Conservation (phyloP, 1,140 invertebrate genomes). For the Geopemphigus sp. region DNA sequence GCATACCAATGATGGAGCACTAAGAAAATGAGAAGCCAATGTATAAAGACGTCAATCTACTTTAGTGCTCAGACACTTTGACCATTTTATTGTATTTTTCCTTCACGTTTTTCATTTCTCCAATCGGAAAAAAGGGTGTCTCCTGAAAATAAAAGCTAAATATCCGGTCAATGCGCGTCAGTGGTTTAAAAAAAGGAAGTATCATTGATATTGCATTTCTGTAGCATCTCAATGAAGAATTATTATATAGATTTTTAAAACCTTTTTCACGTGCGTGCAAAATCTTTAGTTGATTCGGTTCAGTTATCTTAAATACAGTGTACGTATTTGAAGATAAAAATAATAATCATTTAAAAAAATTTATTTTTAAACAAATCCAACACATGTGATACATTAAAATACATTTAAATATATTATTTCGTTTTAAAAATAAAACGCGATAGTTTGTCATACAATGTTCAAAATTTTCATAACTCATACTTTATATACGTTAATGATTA, state of each 20-base stretch:
- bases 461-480: too few relatives aligned
- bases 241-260: constrained; percentile 27
- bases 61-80: constrained; percentile 16
- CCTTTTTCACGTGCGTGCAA: not conserved
- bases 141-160: constrained; percentile 34
- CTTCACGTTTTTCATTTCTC: constrained; percentile 12
- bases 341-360: not conserved
- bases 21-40: not conserved
- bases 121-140: constrained; percentile 1
- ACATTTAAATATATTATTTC: not conserved
- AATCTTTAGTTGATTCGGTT: constrained; percentile 3
- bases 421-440: too few relatives aligned
- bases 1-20: not conserved
- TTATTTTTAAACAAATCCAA: too few relatives aligned
- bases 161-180: constrained; percentile 39
- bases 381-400: too few relatives aligned
- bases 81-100: constrained; percentile 35
- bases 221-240: not conserved
- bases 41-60: constrained; percentile 14
- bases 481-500: too few relatives aligned
- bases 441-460: too few relatives aligned
- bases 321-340: not conserved
- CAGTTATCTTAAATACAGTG: not conserved
- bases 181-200: constrained; percentile 25
- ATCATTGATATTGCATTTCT: constrained; percentile 37